A percentile compares a stretch with the other conserved stretches of the same genome.
phyloP scores from a whole-genome alignment of 2,113 vertebrate species.

The Onychorhynchus coronatus region DNA sequence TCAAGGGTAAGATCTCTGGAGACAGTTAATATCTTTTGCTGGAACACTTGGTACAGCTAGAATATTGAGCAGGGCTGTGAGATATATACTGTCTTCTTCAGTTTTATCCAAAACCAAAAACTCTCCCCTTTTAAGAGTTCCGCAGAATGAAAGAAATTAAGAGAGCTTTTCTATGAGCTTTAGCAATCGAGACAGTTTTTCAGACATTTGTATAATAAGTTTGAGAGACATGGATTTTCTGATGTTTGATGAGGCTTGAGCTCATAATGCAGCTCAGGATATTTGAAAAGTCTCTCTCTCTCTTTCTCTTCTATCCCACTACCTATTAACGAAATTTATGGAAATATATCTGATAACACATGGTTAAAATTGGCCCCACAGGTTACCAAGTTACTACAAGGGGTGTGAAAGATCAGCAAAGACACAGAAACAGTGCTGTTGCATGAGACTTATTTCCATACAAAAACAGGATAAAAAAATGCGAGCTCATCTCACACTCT shows the following conservation, averaged over 20 bases:
- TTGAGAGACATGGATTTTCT: background rate
- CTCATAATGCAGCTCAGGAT: background rate
- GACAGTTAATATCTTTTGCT: background rate
- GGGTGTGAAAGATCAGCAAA: background rate
- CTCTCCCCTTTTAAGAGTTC: background rate
- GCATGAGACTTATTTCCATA: background rate
- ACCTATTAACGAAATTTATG: background rate
- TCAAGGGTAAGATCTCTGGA: background rate
- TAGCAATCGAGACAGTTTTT: background rate
- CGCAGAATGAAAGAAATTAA: background rate
- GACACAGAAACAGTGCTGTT: background rate
- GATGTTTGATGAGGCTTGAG: slow-evolving; percentile 2
- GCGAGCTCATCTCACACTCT: background rate
- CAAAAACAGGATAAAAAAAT: background rate
- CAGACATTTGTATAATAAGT: background rate
- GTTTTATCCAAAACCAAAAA: background rate
- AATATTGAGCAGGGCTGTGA: background rate
- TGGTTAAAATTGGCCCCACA: background rate
- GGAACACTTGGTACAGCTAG: background rate
- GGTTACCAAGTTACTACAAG: background rate
- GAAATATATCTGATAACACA: background rate
- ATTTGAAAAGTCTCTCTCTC: background rate
- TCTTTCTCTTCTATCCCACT: background rate
- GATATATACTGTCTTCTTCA: background rate
- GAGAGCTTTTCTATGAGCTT: background rate